These are phyloP conservation scores for Anas acuta DNA, from an alignment of 2,797 vertebrate species.

Conservation along the genomic window DNA sequence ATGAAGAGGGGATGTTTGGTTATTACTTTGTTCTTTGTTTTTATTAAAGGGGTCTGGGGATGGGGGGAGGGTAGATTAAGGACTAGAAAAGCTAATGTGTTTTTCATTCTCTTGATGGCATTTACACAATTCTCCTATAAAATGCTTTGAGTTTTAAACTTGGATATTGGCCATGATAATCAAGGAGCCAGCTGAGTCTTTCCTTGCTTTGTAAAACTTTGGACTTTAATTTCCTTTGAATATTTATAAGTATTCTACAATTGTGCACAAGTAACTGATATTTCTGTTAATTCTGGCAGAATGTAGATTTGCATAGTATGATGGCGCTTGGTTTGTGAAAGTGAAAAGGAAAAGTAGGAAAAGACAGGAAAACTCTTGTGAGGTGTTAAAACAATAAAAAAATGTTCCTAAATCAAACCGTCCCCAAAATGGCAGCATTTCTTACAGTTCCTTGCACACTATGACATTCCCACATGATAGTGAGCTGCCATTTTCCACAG, in stretches of 20 bases:
- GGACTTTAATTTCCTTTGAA: not conserved
- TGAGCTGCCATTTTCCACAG: not conserved
- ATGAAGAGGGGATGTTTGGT: not conserved
- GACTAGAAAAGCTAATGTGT: not conserved
- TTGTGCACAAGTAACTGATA: not conserved
- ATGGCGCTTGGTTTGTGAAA: not conserved
- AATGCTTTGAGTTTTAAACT: not conserved
- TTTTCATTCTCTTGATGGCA: not conserved
- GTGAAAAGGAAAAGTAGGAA: not conserved
- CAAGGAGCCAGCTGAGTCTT: not conserved
- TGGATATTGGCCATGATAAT: not conserved
- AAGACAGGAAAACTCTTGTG: not conserved
- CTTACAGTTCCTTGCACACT: not conserved
- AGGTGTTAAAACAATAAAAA: not conserved
- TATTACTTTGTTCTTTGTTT: not conserved
- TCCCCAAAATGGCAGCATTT: not conserved
- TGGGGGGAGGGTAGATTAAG: not conserved
- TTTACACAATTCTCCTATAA: not conserved
- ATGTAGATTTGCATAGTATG: not conserved
- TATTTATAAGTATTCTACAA: not conserved
- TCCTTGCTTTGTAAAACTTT: not conserved
- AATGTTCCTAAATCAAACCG: not conserved
- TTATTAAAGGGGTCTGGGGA: not conserved
- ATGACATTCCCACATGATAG: not conserved
- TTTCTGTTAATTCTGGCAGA: not conserved